These are phyloP conservation scores for Phoenicopterus ruber DNA, from an alignment of 2,113 vertebrate genomes.

Conservation along the genomic window DNA sequence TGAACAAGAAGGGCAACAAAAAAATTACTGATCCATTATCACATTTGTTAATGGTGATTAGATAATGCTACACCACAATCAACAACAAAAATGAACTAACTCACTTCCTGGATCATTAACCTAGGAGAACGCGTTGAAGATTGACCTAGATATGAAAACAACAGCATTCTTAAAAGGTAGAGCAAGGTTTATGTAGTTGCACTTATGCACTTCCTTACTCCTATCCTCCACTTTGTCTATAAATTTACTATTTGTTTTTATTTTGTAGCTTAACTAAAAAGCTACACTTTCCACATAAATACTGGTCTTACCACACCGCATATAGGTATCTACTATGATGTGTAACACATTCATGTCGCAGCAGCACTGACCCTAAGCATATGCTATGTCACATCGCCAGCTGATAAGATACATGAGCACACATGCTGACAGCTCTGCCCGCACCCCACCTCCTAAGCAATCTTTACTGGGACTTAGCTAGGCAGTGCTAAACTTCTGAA, in stretches of 20 bases:
- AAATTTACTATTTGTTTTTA: neutral
- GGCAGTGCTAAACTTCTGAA: neutral
- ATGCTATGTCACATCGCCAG: neutral
- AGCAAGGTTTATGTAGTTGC: neutral
- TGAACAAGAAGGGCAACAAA: neutral
- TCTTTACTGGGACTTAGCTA: neutral
- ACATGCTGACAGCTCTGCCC: neutral
- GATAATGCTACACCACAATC: conserved; percentile 1
- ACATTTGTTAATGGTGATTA: conserved; percentile 21
- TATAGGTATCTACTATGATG: neutral
- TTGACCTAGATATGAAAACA: neutral
- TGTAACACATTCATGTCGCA: neutral
- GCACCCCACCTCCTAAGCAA: neutral
- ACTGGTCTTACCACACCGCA: neutral
- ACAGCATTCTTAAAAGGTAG: conserved; percentile 19
- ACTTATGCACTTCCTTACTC: neutral
- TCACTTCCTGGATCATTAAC: neutral
- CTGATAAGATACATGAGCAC: neutral
- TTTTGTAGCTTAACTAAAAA: neutral
- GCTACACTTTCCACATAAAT: neutral
- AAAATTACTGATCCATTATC: conserved; percentile 1
- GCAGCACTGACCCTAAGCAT: neutral
- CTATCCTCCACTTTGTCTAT: neutral
- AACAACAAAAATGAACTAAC: conserved; percentile 33
- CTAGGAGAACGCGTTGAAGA: neutral